phyloP scores from a whole-genome alignment of 1,140 invertebrate genomes.

The Penaeus vannamei region DNA sequence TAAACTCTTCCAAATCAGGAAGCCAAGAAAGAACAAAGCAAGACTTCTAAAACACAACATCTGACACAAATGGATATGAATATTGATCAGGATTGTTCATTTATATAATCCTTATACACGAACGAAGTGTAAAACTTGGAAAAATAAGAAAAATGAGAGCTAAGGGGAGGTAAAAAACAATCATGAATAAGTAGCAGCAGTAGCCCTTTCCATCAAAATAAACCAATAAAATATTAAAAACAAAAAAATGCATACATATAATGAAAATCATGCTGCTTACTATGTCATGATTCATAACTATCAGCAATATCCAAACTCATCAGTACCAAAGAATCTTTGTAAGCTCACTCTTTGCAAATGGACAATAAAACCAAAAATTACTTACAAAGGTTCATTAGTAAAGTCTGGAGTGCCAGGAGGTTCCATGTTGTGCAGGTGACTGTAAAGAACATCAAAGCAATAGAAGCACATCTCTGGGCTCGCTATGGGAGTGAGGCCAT shows the following conservation, averaged over 20 bases:
- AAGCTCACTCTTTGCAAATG: not conserved
- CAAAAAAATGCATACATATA: no score
- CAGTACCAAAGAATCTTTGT: no score
- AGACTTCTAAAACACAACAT: not conserved
- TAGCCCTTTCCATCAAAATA: not conserved
- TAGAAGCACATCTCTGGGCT: slow-evolving; percentile 97
- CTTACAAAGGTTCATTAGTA: slow-evolving; percentile 96
- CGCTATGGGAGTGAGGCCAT: slow-evolving; percentile 74
- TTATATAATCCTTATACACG: not conserved
- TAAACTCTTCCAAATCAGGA: no score
- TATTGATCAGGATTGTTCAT: slow-evolving; percentile 4
- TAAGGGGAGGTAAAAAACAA: no score
- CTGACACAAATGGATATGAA: not conserved
- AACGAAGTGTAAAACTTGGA: not conserved
- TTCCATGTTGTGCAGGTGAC: slow-evolving; percentile 92
- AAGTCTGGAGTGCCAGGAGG: slow-evolving; percentile 91
- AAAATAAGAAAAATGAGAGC: not conserved
- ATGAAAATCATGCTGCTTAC: no score
- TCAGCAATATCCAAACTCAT: no score
- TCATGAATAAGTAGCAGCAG: not conserved
- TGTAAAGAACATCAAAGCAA: slow-evolving; percentile 97
- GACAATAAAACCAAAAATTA: slow-evolving; percentile 70
- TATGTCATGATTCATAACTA: no score
- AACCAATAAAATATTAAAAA: not conserved
- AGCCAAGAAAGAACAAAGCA: no score